A percentile compares a stretch with the other conserved stretches of the same genome.
These are phyloP conservation scores for Eulemur rufifrons DNA, from an alignment of 2,113 vertebrate genomes.

Conservation along the genomic window DNA sequence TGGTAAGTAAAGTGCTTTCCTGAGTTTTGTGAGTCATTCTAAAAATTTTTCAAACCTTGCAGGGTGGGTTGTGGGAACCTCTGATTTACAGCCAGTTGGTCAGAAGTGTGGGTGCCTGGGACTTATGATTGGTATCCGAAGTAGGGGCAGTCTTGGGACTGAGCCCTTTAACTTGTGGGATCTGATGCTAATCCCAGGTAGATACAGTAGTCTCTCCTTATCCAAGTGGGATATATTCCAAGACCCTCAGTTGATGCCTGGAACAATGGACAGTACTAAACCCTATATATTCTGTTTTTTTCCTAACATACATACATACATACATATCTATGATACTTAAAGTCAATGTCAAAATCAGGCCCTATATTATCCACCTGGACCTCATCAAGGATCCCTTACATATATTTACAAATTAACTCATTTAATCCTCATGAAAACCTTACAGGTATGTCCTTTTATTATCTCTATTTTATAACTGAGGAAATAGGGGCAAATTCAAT, in stretches of 20 bases:
- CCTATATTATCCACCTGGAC: not conserved
- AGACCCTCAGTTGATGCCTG: not conserved
- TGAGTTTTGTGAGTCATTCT: not conserved
- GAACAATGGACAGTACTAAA: not conserved
- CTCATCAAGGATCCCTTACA: not conserved
- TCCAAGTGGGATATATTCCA: not conserved
- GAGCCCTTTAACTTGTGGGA: not conserved
- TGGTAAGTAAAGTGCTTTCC: not conserved
- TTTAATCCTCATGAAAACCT: constrained; percentile 14
- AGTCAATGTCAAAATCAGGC: constrained; percentile 4
- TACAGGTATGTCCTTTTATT: not conserved
- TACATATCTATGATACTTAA: not conserved
- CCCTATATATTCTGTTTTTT: not conserved
- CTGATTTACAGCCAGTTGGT: not conserved
- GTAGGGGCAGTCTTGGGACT: no score
- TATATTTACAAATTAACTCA: constrained; percentile 25
- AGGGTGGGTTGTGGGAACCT: not conserved
- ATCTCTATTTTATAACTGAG: constrained; percentile 16
- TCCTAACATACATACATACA: not conserved
- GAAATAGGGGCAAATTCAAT: not conserved
- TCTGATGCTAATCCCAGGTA: not conserved
- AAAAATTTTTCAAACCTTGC: not conserved
- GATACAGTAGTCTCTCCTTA: not conserved
- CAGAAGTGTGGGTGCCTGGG: not conserved
- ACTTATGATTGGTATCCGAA: not conserved